Percentiles rank a stretch among this genome's conserved stretches.
Evolutionary conservation across 2,888 invertebrate species (phyloP).

Genomic region (Phalangium opilio): DNA sequence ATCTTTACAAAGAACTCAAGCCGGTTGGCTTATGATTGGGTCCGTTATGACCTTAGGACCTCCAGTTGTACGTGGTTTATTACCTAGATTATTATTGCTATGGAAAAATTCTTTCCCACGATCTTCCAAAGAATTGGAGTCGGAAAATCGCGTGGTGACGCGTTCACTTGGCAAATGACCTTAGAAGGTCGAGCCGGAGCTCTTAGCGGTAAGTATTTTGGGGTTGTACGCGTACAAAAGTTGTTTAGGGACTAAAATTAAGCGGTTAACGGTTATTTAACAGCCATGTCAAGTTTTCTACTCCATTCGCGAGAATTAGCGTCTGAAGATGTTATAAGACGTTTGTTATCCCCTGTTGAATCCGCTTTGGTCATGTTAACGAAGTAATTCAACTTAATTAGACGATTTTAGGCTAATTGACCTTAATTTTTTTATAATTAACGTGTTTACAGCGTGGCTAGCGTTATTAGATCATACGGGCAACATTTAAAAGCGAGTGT

Average conservation of each 20-base stretch:
- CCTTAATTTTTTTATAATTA: conserved; percentile 1
- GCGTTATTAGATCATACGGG: conserved; percentile 72
- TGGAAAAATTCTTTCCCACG: conserved; percentile 98
- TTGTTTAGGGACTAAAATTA: too few species aligned
- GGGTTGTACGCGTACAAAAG: too few species aligned
- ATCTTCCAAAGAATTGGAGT: conserved; percentile 87
- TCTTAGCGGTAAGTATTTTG: conserved; percentile 42
- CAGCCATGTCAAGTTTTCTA: conserved; percentile 80
- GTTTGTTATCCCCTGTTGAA: conserved; percentile 80
- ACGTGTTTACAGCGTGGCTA: neutral
- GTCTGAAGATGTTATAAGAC: conserved; percentile 76
- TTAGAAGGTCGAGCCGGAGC: conserved; percentile 93
- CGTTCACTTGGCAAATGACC: conserved; percentile 98
- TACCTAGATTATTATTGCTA: conserved; percentile 80
- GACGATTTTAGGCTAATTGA: neutral
- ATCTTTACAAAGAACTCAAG: conserved; percentile 85
- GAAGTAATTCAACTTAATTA: conserved; percentile 44
- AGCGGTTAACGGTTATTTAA: too few species aligned
- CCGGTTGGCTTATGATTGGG: conserved; percentile 93
- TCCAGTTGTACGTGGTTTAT: conserved; percentile 74
- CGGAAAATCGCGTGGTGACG: conserved; percentile 87
- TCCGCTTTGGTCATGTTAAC: conserved; percentile 87
- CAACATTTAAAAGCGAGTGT: conserved; percentile 85
- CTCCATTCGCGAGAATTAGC: conserved; percentile 77
- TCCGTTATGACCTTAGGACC: conserved; percentile 89